Evolutionary conservation across 2,113 vertebrate genomes (phyloP).

Genomic region (Corydoras sp.): DNA sequence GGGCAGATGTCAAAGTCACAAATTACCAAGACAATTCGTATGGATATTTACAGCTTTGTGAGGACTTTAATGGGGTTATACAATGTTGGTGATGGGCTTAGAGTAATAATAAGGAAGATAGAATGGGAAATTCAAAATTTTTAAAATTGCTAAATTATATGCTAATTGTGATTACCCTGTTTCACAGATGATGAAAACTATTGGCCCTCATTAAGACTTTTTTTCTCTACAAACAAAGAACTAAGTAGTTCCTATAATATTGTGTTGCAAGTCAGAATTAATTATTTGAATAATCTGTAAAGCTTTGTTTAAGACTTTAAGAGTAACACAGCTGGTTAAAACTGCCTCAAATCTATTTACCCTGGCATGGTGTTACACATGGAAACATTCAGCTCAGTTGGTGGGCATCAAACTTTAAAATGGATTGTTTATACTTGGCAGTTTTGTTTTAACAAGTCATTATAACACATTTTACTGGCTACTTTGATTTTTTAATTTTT

Average conservation of each 20-base stretch:
- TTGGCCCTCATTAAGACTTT: no score
- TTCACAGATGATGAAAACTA: no score
- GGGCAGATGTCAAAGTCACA: neutral
- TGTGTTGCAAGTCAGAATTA: no score
- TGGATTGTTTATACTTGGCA: constrained; percentile 2
- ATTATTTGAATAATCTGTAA: neutral
- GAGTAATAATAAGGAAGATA: no score
- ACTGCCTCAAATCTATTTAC: neutral
- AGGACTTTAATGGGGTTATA: no score
- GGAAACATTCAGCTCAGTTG: neutral
- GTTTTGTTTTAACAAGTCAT: neutral
- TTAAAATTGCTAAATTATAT: no score
- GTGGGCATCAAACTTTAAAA: neutral
- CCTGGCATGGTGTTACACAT: neutral
- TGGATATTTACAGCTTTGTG: constrained; percentile 18
- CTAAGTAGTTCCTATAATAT: no score
- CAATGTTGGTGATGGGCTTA: no score
- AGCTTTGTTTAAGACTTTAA: neutral
- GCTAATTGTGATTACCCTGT: no score
- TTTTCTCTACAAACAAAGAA: no score
- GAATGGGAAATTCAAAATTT: no score
- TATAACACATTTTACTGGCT: neutral
- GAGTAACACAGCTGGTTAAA: neutral
- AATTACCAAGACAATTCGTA: constrained; percentile 3
- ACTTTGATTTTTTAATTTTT: neutral